These are phyloP conservation scores for Drosophila miranda DNA, from an alignment of 1,140 invertebrate species.

Conservation along the genomic window DNA sequence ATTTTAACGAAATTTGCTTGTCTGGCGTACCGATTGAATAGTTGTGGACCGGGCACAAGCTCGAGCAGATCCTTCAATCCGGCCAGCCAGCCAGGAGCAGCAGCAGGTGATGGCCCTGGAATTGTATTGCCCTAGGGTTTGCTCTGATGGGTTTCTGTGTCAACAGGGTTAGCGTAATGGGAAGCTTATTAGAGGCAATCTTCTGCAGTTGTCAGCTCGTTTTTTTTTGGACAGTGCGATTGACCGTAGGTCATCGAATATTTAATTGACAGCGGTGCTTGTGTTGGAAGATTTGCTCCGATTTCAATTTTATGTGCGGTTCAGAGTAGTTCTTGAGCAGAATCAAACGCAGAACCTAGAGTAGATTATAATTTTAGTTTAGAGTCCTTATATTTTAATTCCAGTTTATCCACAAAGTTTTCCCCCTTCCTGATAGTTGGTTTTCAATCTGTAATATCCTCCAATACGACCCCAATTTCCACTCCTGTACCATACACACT, in stretches of 20 bases:
- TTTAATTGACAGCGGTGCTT: no score
- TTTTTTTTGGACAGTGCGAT: conserved; percentile 9
- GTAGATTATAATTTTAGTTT: no score
- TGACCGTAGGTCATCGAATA: no score
- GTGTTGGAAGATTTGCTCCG: no score
- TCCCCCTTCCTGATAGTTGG: no score
- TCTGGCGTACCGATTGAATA: conserved; percentile 45
- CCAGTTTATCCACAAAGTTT: no score
- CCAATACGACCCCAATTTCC: no score
- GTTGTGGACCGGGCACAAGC: neutral
- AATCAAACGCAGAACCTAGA: no score
- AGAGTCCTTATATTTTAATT: no score
- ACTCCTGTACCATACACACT: no score
- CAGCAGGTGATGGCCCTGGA: conserved; percentile 3
- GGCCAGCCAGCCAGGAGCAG: neutral
- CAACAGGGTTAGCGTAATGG: conserved; percentile 41
- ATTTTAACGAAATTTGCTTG: conserved; percentile 78
- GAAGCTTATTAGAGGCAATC: conserved; percentile 46
- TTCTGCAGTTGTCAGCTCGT: conserved; percentile 42
- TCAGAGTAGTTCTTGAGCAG: neutral
- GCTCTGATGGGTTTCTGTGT: conserved; percentile 43
- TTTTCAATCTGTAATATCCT: no score
- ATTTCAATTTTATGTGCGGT: no score
- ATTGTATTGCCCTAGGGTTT: conserved; percentile 10
- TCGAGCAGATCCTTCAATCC: neutral